Base-by-base conservation (phyloP, 2,797 vertebrate species). In the Gambelia wislizenii region DNA sequence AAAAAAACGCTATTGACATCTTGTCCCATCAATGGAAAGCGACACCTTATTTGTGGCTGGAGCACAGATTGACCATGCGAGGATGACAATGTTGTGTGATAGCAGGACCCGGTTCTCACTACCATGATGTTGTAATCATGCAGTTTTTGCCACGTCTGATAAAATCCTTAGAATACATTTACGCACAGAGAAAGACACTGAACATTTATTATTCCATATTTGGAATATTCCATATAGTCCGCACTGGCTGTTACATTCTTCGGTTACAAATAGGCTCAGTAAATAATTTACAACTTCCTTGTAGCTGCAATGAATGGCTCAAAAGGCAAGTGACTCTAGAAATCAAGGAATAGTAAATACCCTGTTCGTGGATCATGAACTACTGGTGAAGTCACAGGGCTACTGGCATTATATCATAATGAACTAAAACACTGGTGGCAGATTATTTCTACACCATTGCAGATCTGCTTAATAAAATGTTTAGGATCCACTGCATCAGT, bases 221-320 rank as follows among this genome's bases (percentile, higher is more conserved):
- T 59, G 88, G 87, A 76, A 76, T 86, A 83, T 22, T 59, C 56
- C 20, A 59, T 59, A 30, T 67, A 67, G 30, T 67, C 64, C 64
- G 33, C 64, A 33, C 13, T 67, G 27, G 64, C 64, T 67, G 64
- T 67, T 67, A 67, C 27, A 67, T 93, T 92, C 79, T 93, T 93
- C 33, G 87, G 91, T 93, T 92, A 94, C 0, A 1, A 87, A 2
- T 81, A 70, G 90, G 92, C 91, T 89, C 92, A 85, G 85, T 91
- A 93, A 91, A 77, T 94, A 95, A 90, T 14, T 1, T 44, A 56
- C 54, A 39, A 64, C 84, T 91, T 93, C 92, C 94, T 93, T 91
- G 59, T 83, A 91, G 56, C 85, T 86, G 86, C 78, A 84, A 88
- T 91, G 90, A 95, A 84, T 5, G 81, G 83, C 78, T 87, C 86